phyloP scores from a whole-genome alignment of 2,113 vertebrate genomes.

The Amphilophus citrinellus region DNA sequence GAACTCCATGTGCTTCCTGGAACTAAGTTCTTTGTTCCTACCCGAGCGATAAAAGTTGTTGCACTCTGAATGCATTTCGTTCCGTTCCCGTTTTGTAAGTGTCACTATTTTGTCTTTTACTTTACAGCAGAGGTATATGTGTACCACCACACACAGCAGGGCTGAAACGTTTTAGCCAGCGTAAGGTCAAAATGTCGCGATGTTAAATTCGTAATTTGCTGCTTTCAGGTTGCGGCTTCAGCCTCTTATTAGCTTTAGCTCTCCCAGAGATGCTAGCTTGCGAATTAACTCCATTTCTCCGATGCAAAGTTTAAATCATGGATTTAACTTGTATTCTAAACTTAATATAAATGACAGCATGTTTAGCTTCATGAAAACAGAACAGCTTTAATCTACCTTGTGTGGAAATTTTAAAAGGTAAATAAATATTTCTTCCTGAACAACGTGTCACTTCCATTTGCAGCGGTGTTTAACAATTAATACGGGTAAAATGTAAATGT shows the following conservation, averaged over 20 bases:
- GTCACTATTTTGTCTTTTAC: neutral
- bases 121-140: neutral
- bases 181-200: neutral
- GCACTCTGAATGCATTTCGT: conserved; percentile 1
- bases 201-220: neutral
- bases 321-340: neutral
- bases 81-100: conserved; percentile 27
- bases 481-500: neutral
- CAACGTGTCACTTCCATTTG: neutral
- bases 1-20: neutral
- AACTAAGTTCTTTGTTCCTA: conserved; percentile 49
- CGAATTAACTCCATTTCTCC: neutral
- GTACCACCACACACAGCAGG: neutral
- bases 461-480: neutral
- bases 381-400: neutral
- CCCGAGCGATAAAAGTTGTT: conserved; percentile 31
- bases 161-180: neutral
- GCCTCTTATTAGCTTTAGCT: conserved; percentile 24
- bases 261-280: neutral
- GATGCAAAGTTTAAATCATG: neutral
- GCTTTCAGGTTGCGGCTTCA: neutral
- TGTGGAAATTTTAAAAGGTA: too few species aligned
- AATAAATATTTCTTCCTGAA: too few species aligned
- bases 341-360: neutral
- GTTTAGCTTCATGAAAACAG: neutral